phyloP scores from a whole-genome alignment of 2,797 vertebrate species.

The Falco biarmicus region DNA sequence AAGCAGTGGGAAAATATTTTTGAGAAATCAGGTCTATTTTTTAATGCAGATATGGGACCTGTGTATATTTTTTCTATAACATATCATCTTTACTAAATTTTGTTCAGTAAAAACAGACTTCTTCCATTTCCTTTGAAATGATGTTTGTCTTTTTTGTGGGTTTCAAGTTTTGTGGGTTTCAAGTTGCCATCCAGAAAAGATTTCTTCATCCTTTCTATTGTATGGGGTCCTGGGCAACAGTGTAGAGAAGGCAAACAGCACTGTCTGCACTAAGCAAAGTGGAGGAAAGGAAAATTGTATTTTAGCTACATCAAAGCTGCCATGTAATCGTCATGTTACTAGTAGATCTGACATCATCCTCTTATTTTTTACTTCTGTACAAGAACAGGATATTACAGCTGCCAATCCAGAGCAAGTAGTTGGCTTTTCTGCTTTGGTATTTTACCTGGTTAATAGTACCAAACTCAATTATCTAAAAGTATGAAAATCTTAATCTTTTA shows the following conservation, averaged over 20 bases:
- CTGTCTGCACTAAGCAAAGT: neutral
- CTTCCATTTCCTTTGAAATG: neutral
- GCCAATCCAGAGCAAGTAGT: neutral
- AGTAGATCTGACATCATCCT: neutral
- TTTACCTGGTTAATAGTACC: neutral
- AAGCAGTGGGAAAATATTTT: slow-evolving; percentile 31
- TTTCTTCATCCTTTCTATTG: neutral
- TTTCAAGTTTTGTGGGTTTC: slow-evolving; percentile 21
- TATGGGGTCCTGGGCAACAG: neutral
- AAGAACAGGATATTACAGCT: neutral
- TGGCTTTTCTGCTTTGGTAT: neutral
- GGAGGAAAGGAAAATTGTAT: neutral
- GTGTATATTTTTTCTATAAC: neutral
- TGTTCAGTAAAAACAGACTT: neutral
- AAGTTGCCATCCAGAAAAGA: neutral
- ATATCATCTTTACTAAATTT: neutral
- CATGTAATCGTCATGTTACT: neutral
- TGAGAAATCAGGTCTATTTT: neutral
- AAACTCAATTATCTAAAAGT: neutral
- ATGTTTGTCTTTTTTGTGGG: neutral
- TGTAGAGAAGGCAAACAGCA: neutral
- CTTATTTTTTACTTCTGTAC: neutral
- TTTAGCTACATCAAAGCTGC: slow-evolving; percentile 33
- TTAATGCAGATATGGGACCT: neutral
- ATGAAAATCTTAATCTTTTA: neutral